These are phyloP conservation scores for Carterocephalus palaemon DNA, from an alignment of 2,888 invertebrate genomes.

Conservation along the genomic window DNA sequence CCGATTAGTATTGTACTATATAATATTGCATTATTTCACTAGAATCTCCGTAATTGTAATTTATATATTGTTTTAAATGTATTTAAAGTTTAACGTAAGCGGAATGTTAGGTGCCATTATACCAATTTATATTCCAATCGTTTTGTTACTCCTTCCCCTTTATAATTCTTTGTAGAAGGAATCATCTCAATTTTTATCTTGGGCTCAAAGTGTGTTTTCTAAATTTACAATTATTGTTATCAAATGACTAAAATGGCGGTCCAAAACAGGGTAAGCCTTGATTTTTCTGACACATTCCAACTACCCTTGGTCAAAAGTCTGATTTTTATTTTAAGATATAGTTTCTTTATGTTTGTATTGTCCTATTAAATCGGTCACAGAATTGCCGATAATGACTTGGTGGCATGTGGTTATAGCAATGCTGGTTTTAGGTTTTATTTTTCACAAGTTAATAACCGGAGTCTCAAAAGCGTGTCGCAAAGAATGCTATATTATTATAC, in stretches of 20 bases:
- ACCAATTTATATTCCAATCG: slow-evolving; percentile 66
- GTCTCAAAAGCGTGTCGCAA: too few relatives aligned
- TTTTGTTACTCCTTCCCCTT: slow-evolving; percentile 48
- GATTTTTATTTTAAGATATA: slow-evolving; percentile 20
- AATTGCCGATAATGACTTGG: too few relatives aligned
- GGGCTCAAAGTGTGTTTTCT: slow-evolving; percentile 27
- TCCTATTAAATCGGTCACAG: slow-evolving; percentile 15
- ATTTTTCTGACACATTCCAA: slow-evolving; percentile 25
- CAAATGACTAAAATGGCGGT: slow-evolving; percentile 24
- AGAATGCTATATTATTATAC: too few relatives aligned
- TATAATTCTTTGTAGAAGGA: slow-evolving; percentile 31
- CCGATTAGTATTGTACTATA: slow-evolving; percentile 53
- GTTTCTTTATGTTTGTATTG: slow-evolving; percentile 6
- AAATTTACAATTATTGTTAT: slow-evolving; percentile 23
- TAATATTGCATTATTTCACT: slow-evolving; percentile 60
- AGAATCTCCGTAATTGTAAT: slow-evolving; percentile 74
- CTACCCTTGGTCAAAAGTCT: slow-evolving; percentile 20
- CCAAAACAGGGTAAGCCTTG: slow-evolving; percentile 24
- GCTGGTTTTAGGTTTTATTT: too few relatives aligned
- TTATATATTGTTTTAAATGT: slow-evolving; percentile 69
- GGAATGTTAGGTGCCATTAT: slow-evolving; percentile 76
- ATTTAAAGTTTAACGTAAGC: slow-evolving; percentile 64
- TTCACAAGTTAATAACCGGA: too few relatives aligned
- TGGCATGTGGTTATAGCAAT: too few relatives aligned
- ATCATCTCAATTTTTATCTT: slow-evolving; percentile 51